Evolutionary conservation across 2,888 invertebrate species (phyloP).

Genomic region (Scrobipalpa atriplicella): DNA sequence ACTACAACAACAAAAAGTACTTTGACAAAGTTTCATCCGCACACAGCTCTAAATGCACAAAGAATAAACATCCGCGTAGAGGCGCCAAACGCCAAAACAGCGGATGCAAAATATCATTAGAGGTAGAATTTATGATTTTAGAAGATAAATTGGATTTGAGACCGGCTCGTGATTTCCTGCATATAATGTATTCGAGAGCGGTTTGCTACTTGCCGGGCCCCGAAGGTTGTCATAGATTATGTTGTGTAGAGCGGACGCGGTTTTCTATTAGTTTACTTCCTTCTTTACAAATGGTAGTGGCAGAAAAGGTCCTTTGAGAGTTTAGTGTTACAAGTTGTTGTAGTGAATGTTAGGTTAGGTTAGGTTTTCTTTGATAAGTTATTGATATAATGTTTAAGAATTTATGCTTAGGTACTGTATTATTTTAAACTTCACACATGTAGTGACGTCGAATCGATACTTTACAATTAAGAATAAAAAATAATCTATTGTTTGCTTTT

Average conservation of each 20-base stretch:
- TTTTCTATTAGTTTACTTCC: neutral
- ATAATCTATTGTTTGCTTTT: too few species aligned
- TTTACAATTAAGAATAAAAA: too few species aligned
- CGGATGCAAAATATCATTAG: conserved; percentile 77
- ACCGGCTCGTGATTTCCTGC: conserved; percentile 78
- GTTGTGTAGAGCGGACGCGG: conserved; percentile 1
- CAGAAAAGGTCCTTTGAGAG: neutral
- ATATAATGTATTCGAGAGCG: conserved; percentile 75
- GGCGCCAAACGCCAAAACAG: conserved; percentile 45
- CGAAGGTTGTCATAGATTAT: conserved; percentile 70
- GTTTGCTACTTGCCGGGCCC: conserved; percentile 47
- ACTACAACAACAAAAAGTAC: neutral
- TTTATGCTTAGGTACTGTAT: too few species aligned
- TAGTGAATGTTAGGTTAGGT: neutral
- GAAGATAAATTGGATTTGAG: conserved; percentile 77
- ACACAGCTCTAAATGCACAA: conserved; percentile 30
- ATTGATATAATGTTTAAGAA: too few species aligned
- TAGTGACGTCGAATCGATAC: too few species aligned
- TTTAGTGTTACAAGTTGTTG: neutral
- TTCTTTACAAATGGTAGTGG: neutral
- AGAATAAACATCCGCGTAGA: conserved; percentile 42
- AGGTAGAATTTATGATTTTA: conserved; percentile 76
- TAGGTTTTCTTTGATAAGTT: neutral
- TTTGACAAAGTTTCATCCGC: neutral
- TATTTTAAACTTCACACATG: too few species aligned